Evolutionary conservation across 1,140 invertebrate genomes (phyloP), one percentile per base, ranked within the genome.

Genomic region (Linepithema humile): DNA sequence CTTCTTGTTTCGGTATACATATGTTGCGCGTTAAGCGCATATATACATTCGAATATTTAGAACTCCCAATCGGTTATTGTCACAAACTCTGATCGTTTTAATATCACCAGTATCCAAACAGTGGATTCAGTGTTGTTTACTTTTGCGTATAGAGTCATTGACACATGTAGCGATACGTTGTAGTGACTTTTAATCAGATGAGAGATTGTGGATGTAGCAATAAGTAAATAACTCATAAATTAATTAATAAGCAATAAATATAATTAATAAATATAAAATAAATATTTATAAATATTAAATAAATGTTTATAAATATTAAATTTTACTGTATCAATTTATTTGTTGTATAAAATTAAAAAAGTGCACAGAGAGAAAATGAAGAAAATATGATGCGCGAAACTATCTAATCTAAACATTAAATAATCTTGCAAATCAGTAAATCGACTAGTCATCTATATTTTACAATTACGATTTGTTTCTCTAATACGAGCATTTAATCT

Each of bases 11-110:
- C 59, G 0, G 26, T n/a, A n/a, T n/a, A 72, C 26, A 50, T 45
- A 32, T 75, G 29, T 23, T 29, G 29, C 15, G 4, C 40, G 29
- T 65, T 77, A 77, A 65, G 62, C 59, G 12, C n/a, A 65, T 65
- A 50, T 64, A 40, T 15, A 64, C 40, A 62, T 12, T 20, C 35
- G 29, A 17, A 50, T 65, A 77, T 77, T 65, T 65, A 35, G 74
- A 64, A 50, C 43, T 65, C 48, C 26, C 26, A 12, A 75, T 48
- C 50, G 32, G 1, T 38, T 50, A 77, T 35, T 65, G 53, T 65
- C 59, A 38, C 35, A 65, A 48, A 62, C 26, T 60, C 55, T 60
- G 38, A 60, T 60, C 60, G 15, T 48, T 60, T 62, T 20, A 62
- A 75, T 32, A 75, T 64, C 32, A 7, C 40, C 2, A 15, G 50